Evolutionary conservation across 2,113 vertebrate genomes (phyloP), one percentile per base, ranked within the genome.

Genomic region (Hipposideros armiger): DNA sequence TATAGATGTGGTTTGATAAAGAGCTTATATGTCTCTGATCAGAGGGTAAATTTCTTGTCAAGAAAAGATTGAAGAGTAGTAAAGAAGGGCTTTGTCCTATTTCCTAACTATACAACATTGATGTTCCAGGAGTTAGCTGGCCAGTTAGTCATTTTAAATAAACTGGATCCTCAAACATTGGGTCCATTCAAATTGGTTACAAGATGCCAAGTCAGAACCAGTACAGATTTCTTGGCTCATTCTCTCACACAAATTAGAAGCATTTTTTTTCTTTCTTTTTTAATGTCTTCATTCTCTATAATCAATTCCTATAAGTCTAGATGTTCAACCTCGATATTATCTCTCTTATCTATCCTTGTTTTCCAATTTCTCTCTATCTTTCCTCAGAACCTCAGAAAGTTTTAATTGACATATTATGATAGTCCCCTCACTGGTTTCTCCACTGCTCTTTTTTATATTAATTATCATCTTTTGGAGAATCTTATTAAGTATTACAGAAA

Each of bases 401-500:
- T 82, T 92, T 86, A 8, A 54, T 30, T 94, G 62, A 40, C 10
- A 3, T 60, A 64, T 19, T 64, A 30, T 94, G 64, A 77, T 67
- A 84, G 22, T 60, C 62, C 93, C 13, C 15, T 87, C 74, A 69
- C 19, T 40, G 10, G 0, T 91, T 93, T 87, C 11, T 67, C 42
- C 4, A 42, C 9, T 3, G 87, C 11, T 67, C 7, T 50, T 50
- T 50, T 50, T 50, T 11, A 50, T 50, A 50, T 50, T 50, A 50
- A 50, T 50, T 50, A 50, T 50, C 47, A 50, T 2, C 13, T 50
- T 50, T 64, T 74, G 47, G 50, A 85, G 10, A 89, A 70, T 45
- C 6, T 1, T 81, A 73, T 72, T 80, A 60, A 66, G 14, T 74
- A 72, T 81, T 94, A 95, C 14, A 83, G 58, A 90, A 82, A 90